phyloP scores from a whole-genome alignment of 2,113 vertebrate species.

The Burhinus bistriatus region DNA sequence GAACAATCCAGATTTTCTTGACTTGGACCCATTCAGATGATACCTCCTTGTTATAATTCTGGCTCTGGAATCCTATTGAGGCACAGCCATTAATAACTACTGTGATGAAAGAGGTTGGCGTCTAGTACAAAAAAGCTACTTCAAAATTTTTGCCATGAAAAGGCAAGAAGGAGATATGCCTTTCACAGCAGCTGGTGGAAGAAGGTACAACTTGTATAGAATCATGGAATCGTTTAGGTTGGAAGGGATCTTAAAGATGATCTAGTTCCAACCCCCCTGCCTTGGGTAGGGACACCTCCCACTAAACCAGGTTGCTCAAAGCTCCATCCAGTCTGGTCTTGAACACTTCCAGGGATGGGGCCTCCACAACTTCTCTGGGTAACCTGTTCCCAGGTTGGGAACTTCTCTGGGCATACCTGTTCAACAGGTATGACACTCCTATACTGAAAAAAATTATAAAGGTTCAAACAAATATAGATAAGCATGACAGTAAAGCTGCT shows the following conservation, averaged over 20 bases:
- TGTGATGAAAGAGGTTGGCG: neutral
- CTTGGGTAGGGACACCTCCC: neutral
- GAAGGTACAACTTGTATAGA: neutral
- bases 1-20: neutral
- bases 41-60: neutral
- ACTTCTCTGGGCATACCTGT: neutral
- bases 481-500: neutral
- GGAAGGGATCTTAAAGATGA: neutral
- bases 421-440: neutral
- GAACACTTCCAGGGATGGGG: too few species aligned
- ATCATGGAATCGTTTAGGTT: neutral
- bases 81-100: neutral
- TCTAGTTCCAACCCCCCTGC: neutral
- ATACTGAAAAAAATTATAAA: neutral
- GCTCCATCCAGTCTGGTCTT: too few species aligned
- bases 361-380: too few species aligned
- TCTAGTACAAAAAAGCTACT: neutral
- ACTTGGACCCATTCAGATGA: neutral
- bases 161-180: rapidly evolving
- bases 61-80: neutral
- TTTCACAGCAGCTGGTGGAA: neutral
- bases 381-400: neutral
- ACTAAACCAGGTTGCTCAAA: too few species aligned
- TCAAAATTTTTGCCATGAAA: neutral
- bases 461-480: neutral